A percentile compares a stretch with the other conserved stretches of the same genome.
Evolutionary conservation across 2,113 vertebrate species (phyloP).

Genomic region (Dipodomys merriami): DNA sequence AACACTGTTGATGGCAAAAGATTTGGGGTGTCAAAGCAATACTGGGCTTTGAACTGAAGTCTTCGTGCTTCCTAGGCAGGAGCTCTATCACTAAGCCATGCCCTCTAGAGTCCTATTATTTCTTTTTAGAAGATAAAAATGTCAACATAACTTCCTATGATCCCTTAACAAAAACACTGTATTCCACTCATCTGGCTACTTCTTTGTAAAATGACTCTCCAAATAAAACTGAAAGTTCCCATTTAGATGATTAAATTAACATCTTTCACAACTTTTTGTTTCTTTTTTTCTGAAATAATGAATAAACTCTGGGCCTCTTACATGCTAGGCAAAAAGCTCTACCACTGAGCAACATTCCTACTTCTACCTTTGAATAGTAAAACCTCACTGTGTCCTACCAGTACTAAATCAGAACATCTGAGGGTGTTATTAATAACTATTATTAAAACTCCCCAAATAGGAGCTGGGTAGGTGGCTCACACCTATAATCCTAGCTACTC

Average conservation of each 20-base stretch:
- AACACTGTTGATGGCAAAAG: constrained; percentile 29
- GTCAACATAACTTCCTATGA: neutral
- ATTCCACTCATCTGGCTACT: constrained; percentile 7
- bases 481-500: no score
- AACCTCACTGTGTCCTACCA: no score
- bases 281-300: neutral
- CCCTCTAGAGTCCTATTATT: neutral
- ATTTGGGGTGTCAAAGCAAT: neutral
- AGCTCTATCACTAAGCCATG: neutral
- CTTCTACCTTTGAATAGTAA: neutral
- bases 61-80: neutral
- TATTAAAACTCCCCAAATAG: neutral
- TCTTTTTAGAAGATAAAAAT: neutral
- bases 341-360: neutral
- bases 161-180: constrained; percentile 34
- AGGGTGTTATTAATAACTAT: neutral
- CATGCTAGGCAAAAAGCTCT: neutral
- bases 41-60: neutral
- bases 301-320: neutral
- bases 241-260: neutral
- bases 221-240: constrained; percentile 15
- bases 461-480: no score
- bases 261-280: neutral
- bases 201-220: neutral
- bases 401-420: neutral